Conservation (phyloP, 2,888 invertebrate species). For the Galerucella pusilla region DNA sequence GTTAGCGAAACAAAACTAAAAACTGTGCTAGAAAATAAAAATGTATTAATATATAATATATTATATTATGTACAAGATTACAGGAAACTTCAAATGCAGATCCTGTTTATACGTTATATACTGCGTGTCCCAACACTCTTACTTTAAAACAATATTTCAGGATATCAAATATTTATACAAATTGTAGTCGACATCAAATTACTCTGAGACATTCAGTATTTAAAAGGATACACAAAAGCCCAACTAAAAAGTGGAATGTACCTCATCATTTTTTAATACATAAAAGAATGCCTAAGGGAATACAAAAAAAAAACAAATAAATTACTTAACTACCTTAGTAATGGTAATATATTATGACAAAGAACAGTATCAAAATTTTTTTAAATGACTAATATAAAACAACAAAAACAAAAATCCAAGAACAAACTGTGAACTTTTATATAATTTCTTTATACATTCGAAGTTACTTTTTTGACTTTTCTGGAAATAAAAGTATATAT, state of each 20-base stretch:
- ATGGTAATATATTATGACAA: constrained; percentile 50
- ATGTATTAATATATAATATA: constrained; percentile 32
- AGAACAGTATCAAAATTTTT: constrained; percentile 56
- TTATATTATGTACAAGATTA: constrained; percentile 49
- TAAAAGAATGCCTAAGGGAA: constrained; percentile 54
- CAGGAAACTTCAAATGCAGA: constrained; percentile 52
- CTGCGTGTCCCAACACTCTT: constrained; percentile 16
- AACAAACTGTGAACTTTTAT: constrained; percentile 48
- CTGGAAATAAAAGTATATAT: not conserved
- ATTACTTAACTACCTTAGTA: constrained; percentile 53
- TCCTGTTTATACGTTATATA: constrained; percentile 37
- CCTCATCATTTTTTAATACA: constrained; percentile 49
- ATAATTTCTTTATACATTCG: constrained; percentile 23
- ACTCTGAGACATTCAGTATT: constrained; percentile 32
- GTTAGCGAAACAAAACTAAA: constrained; percentile 44
- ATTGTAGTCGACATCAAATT: not conserved
- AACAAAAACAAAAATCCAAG: constrained; percentile 43
- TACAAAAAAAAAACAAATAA: constrained; percentile 54
- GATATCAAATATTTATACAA: not conserved
- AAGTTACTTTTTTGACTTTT: not conserved
- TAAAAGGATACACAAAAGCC: constrained; percentile 38
- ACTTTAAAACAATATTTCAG: not conserved
- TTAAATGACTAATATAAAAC: constrained; percentile 50
- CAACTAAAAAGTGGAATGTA: constrained; percentile 60
- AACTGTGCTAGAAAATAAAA: constrained; percentile 45